These are phyloP conservation scores for Saccostrea cuccullata DNA, from an alignment of 1,140 invertebrate genomes.

Conservation along the genomic window DNA sequence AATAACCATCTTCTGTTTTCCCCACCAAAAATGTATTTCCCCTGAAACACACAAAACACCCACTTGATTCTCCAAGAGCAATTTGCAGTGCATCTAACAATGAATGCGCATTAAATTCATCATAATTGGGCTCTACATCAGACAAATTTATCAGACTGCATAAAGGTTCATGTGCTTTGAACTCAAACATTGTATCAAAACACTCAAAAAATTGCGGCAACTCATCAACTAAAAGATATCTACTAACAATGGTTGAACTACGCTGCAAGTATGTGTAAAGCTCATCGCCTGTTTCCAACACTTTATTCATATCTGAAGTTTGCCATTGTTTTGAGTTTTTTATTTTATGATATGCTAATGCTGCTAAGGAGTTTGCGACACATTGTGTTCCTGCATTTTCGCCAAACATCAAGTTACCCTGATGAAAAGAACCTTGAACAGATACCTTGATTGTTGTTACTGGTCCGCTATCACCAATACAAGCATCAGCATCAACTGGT, in stretches of 20 bases:
- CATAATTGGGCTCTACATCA: neutral
- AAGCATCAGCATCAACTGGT: neutral
- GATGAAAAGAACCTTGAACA: constrained; percentile 43
- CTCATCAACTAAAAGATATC: neutral
- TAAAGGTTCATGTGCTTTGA: neutral
- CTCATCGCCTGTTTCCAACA: constrained; percentile 32
- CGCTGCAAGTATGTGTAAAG: constrained; percentile 10
- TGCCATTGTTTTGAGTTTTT: constrained; percentile 9
- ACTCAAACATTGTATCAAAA: neutral
- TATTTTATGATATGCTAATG: constrained; percentile 12
- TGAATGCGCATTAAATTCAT: neutral
- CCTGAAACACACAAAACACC: neutral
- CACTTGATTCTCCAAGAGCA: neutral
- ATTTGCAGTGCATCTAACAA: neutral
- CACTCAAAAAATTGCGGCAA: neutral
- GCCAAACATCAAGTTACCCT: constrained; percentile 35
- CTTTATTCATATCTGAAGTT: neutral
- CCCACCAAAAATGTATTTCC: neutral
- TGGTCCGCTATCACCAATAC: neutral
- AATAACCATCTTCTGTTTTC: neutral
- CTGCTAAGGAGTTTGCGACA: constrained; percentile 44
- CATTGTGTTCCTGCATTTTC: constrained; percentile 40
- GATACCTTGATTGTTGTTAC: neutral
- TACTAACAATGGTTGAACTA: neutral
- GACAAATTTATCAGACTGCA: neutral